Conservation (phyloP, 2,888 invertebrate species). For the Poecilus cupreus region DNA sequence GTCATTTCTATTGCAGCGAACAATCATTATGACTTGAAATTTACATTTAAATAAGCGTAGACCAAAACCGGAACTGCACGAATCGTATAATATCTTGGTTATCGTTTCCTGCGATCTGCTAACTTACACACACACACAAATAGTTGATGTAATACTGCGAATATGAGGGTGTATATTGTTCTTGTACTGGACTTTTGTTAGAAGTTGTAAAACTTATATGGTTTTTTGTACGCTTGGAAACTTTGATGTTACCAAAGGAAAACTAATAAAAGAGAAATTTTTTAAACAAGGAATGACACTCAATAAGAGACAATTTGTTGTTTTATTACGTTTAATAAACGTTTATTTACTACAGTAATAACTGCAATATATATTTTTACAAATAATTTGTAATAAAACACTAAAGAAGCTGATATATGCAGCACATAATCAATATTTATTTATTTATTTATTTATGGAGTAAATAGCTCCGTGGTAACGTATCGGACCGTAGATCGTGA, state of each 20-base stretch:
- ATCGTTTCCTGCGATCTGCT: slow-evolving; percentile 39
- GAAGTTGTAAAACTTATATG: slow-evolving; percentile 47
- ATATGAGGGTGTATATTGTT: slow-evolving; percentile 27
- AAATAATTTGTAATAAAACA: too few species aligned
- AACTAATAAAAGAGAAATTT: slow-evolving; percentile 11
- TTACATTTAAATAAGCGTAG: slow-evolving; percentile 48
- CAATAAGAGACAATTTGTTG: too few species aligned
- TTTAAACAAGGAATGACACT: too few species aligned
- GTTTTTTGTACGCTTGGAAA: slow-evolving; percentile 26
- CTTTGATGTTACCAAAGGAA: background rate
- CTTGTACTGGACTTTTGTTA: slow-evolving; percentile 33
- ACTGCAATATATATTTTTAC: too few species aligned
- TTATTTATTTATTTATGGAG: too few species aligned
- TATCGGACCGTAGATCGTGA: too few species aligned
- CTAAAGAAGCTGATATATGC: too few species aligned
- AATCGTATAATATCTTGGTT: slow-evolving; percentile 44
- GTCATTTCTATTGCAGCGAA: background rate
- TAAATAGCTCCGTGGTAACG: too few species aligned
- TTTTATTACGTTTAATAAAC: too few species aligned
- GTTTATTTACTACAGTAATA: too few species aligned
- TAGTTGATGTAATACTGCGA: slow-evolving; percentile 5
- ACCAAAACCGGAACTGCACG: slow-evolving; percentile 32
- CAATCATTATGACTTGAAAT: slow-evolving; percentile 38
- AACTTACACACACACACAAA: background rate
- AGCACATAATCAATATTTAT: too few species aligned